Conservation (phyloP, 92 coral and sea anemone genomes). For the Bergia sp. region DNA sequence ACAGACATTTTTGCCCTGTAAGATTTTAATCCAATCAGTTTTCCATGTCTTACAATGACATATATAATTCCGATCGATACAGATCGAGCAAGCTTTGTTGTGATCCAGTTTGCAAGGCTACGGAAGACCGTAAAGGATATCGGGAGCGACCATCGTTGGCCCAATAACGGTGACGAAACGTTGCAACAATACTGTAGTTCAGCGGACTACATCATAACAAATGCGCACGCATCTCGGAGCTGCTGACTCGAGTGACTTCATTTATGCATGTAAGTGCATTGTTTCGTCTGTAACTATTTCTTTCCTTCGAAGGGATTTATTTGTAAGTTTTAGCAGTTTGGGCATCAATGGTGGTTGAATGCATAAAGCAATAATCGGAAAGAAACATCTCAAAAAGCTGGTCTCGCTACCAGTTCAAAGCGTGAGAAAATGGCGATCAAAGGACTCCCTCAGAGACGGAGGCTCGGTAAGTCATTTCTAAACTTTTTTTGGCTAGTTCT, state of each 20-base stretch:
- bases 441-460: constrained; percentile 61
- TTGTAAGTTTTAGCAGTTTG: background rate
- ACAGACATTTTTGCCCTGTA: constrained; percentile 19
- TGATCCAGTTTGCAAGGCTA: constrained; percentile 27
- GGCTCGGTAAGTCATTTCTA: constrained; percentile 70
- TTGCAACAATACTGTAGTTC: background rate
- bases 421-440: constrained; percentile 93
- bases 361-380: constrained; percentile 97
- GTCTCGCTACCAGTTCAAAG: constrained; percentile 91
- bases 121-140: background rate
- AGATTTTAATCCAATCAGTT: background rate
- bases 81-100: background rate
- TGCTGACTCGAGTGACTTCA: constrained; percentile 27
- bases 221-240: constrained; percentile 38
- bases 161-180: background rate
- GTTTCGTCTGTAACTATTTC: background rate
- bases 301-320: background rate
- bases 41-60: background rate
- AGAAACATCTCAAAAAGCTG: constrained; percentile 86
- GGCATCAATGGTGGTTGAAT: constrained; percentile 51
- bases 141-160: background rate
- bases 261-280: background rate
- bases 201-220: background rate
- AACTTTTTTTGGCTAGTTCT: background rate
- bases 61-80: background rate